Base-by-base conservation (phyloP, 2,797 vertebrate genomes). In the Smutsia gigantea region DNA sequence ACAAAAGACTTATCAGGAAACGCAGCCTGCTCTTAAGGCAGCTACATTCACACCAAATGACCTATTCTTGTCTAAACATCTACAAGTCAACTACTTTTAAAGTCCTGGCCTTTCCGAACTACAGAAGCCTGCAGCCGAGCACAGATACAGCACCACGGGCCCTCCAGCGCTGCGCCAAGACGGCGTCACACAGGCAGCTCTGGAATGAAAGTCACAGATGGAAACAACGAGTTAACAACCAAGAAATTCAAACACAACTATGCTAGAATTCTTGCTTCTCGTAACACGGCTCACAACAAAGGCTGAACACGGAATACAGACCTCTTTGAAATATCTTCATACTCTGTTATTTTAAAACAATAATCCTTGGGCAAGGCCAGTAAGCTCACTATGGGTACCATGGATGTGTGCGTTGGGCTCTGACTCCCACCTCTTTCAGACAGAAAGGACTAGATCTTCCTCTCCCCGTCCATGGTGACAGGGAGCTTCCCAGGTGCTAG, bases 341-440 rank as follows among this genome's bases (percentile, higher is more conserved):
- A 37, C 49, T 31, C n/a, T 46, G 51, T n/a, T 34, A 12, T 2
- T 74, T 59, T 34, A 55, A 77, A 81, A 79, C 21, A 39, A 19
- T n/a, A 61, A 49, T 63, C 10, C 37, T 34, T 46, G 34, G 31
- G 34, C n/a, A 46, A 61, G 51, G 55, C 46, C 49, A 29, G 71
- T 15, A 84, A 10, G 31, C n/a, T 78, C 49, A 46, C 99, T 82
- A 99, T 98, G 96, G 99, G 99, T 0, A 99, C 99, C 99, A 99
- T 99, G 87, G 99, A 99, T 18, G 87, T 87, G 1, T 4, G 98
- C 99, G 95, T 99, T 99, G 51, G 99, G 99, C 97, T 99, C 99
- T 1, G 98, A 99, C 97, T 99, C 99, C 99, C 99, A 99, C 98
- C 97, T 98, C 95, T 99, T 99, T 87, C 99, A 99, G 98, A 89